Evolutionary conservation across 1,140 invertebrate genomes (phyloP), one percentile per base, ranked within the genome.

Genomic region (Ctenoplectra terminalis): DNA sequence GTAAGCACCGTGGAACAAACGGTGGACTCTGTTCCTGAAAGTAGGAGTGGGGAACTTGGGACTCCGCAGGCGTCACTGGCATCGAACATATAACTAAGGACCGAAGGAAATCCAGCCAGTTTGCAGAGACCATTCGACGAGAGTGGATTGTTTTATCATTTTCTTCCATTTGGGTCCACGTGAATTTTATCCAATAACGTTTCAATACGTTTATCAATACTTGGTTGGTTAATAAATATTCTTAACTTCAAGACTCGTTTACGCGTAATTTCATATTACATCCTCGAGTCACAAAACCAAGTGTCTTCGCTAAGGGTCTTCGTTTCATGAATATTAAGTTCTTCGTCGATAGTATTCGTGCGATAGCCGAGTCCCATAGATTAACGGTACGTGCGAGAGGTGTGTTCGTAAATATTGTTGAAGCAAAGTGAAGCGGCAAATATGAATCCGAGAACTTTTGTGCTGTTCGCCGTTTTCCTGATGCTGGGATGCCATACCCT

Each of bases 11-110:
- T n/a, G 37, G 29, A 61, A 56, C 1, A 52, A 52, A 17, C 31
- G 48, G 23, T 86, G 83, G 73, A 86, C 69, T 86, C 73, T 77
- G 79, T 73, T 85, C 79, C 26, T 85, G 56, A 86, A 82, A 82
- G 40, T 56, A 52, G 79, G 40, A 60, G 56, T 69, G 69, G 66
- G 64, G 83, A 60, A 26, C 1, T 9, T 13, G 4, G 15, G 15
- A 43, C 11, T 56, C 46, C 69, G 52, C 54, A 64, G 80, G 79
- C 80, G 71, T 81, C 74, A 73, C 72, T 48, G 69, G 60, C 58
- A 34, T n/a, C 46, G 43, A 87, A 83, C 84, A 87, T 87, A 87
- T 84, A 87, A 87, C 26, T 34, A 63, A 20, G 17, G 3, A 31
- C 11, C 67, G 37, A 73, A 83, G 37, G 56, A 72, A 76, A 83